A percentile compares a stretch with the other conserved stretches of the same genome.
phyloP scores from a whole-genome alignment of 2,888 invertebrate genomes.

The Caenorhabditis macrosperma region DNA sequence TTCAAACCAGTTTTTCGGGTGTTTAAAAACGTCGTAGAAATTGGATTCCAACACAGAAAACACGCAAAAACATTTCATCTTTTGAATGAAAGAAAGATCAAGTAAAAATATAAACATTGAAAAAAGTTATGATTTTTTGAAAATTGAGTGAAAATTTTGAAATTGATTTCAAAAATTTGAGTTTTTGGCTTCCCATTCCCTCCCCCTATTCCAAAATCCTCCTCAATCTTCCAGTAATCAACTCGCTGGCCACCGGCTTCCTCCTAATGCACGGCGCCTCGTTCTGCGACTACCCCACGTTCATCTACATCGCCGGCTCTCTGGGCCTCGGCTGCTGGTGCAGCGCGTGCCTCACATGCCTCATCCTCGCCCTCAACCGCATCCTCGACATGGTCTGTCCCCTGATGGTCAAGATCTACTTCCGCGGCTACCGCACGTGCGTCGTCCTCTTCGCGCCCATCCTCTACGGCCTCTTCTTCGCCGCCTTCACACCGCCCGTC shows the following conservation, averaged over 20 bases:
- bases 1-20: no score
- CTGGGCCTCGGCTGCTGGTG: conserved; percentile 52
- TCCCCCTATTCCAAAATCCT: neutral
- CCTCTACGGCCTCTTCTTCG: conserved; percentile 39
- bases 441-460: conserved; percentile 41
- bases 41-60: no score
- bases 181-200: neutral
- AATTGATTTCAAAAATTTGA: no score
- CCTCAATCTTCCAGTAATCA: conserved; percentile 18
- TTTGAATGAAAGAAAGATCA: no score
- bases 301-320: conserved; percentile 50
- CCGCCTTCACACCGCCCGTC: conserved; percentile 37
- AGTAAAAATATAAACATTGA: no score
- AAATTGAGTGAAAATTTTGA: no score
- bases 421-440: conserved; percentile 44
- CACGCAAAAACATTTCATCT: no score
- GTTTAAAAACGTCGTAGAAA: no score
- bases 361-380: conserved; percentile 39
- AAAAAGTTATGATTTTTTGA: no score
- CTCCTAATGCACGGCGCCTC: conserved; percentile 41
- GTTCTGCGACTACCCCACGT: conserved; percentile 47
- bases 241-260: conserved; percentile 44
- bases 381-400: conserved; percentile 54
- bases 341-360: conserved; percentile 33
- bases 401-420: conserved; percentile 47